These are phyloP conservation scores for Urocynchramus pylzowi DNA, from an alignment of 2,113 vertebrate genomes.

Conservation along the genomic window DNA sequence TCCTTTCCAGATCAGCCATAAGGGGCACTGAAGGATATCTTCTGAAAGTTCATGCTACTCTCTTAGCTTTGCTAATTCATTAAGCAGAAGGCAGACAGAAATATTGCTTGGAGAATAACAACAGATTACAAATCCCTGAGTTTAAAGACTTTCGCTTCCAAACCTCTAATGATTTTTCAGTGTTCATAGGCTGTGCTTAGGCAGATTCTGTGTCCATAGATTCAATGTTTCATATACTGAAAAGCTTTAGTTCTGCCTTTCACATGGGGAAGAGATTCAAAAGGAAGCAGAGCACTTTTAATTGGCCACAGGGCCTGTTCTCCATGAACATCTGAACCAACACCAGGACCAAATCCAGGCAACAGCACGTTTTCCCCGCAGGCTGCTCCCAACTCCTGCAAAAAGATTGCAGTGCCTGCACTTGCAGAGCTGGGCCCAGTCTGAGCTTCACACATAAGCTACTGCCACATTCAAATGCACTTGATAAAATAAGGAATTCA, in stretches of 20 bases:
- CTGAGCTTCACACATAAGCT: neutral
- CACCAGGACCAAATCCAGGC: neutral
- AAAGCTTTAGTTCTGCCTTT: neutral
- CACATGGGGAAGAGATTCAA: neutral
- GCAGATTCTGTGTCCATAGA: neutral
- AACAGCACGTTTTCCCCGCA: neutral
- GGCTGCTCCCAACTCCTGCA: neutral
- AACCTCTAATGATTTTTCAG: neutral
- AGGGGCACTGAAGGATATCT: constrained; percentile 35
- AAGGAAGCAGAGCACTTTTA: neutral
- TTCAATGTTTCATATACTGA: neutral
- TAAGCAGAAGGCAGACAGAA: neutral
- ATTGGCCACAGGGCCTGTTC: neutral
- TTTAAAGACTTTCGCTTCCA: neutral
- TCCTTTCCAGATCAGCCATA: constrained; percentile 23
- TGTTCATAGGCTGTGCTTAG: neutral
- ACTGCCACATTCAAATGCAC: neutral
- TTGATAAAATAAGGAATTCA: neutral
- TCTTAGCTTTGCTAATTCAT: constrained; percentile 37
- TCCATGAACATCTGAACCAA: neutral
- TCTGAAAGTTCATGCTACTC: constrained; percentile 19
- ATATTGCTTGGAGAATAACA: neutral
- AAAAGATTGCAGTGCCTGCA: neutral
- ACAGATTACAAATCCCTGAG: neutral
- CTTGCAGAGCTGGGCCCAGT: neutral